Evolutionary conservation across 1,140 invertebrate species (phyloP), one percentile per base, ranked within the genome.

Genomic region (Meloidogyne floridensis): DNA sequence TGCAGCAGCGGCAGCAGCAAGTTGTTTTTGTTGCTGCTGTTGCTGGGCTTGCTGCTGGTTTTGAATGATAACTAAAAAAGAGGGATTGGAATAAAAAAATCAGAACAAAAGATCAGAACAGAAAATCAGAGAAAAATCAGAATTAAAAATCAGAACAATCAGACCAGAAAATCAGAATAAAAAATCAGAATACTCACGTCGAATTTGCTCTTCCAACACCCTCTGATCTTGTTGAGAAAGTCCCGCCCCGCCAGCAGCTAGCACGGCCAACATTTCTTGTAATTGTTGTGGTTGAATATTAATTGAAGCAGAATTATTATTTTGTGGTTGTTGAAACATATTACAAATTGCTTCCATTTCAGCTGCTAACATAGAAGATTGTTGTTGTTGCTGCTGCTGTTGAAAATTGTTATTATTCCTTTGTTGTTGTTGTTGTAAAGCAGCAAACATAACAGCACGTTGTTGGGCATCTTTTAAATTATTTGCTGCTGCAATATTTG

Each of bases 11-110:
- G 75, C 54, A 0, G 72, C 72, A n/a, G 81, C 81, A 80, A 82
- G 56, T 73, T 72, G 71, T 4, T 59, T 54, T 43, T 75, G 72
- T 47, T 75, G 56, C 53, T 80, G 80, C 0, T 42, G 43, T 18
- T 80, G 80, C 18, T 80, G 75, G 3, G 20, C 13, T 32, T 81
- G 80, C 10, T 81, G 80, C n/a, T 81, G 78, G 15, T 76, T 43
- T 56, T 80, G 80, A 51, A 80, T 75, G n/a, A 56, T 42, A 11
- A 47, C 47, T 6, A 54, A 43, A 80, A 6, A 32, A 77, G 7
- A 47, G 32, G 2, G 32, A 32, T 32, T 2, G 2, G 32, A 53
- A 77, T 5, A n/a, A 15, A 32, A 32, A 32, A 32, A 32, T 32
- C 32, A 32, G 32, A 32, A 32, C 32, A 32, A 32, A 32, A 32